Conservation (phyloP, 2,888 invertebrate genomes). For the Acronicta aceris region DNA sequence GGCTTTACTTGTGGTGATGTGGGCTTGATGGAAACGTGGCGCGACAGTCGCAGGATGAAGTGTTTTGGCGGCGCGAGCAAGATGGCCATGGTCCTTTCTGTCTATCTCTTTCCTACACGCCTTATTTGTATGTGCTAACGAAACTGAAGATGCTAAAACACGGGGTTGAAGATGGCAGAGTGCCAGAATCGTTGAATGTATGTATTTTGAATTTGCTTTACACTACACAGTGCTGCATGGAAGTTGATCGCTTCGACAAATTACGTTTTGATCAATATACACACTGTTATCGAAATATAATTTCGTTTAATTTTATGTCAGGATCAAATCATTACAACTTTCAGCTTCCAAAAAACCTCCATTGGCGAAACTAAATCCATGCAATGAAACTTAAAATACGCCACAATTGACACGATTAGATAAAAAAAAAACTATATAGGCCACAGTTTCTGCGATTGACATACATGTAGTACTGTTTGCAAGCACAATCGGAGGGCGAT, state of each 20-base stretch:
- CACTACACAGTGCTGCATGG: slow-evolving; percentile 58
- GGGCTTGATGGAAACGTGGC: slow-evolving; percentile 58
- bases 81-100: slow-evolving; percentile 84
- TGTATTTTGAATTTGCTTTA: slow-evolving; percentile 53
- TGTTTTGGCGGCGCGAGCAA: slow-evolving; percentile 84
- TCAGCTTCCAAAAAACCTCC: slow-evolving; percentile 10
- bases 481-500: slow-evolving; percentile 42
- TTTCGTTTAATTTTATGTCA: slow-evolving; percentile 7
- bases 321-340: slow-evolving; percentile 1
- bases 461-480: slow-evolving; percentile 57
- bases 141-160: slow-evolving; percentile 75
- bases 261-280: slow-evolving; percentile 19
- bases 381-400: slow-evolving; percentile 22
- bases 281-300: slow-evolving; percentile 2
- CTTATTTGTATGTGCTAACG: slow-evolving; percentile 72
- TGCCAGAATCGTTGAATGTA: slow-evolving; percentile 48
- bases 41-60: slow-evolving; percentile 72
- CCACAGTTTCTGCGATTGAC: slow-evolving; percentile 52
- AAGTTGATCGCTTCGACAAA: slow-evolving; percentile 56
- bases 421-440: slow-evolving; percentile 15
- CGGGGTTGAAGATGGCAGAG: slow-evolving; percentile 43
- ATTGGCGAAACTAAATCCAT: slow-evolving; percentile 20
- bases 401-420: slow-evolving; percentile 43
- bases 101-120: slow-evolving; percentile 75
- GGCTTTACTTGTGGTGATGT: slow-evolving; percentile 72